A percentile compares a stretch with the other conserved stretches of the same genome.
Conservation (phyloP, 2,113 vertebrate genomes). For the Dermatemys mawii region DNA sequence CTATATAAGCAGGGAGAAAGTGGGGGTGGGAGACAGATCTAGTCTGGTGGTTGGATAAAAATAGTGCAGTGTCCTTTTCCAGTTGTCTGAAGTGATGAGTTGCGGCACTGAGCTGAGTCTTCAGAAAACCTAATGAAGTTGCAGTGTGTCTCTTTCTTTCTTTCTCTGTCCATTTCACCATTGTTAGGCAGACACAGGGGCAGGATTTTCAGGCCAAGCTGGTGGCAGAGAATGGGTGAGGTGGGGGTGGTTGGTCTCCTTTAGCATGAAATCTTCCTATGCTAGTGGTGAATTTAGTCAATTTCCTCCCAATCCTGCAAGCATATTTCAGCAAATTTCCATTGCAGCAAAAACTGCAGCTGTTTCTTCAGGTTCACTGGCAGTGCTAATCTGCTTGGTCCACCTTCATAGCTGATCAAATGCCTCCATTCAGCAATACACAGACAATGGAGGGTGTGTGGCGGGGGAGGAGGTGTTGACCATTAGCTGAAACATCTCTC, state of each 20-base stretch:
- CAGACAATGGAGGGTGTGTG: background rate
- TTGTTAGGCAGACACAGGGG: background rate
- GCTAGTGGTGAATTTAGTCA: background rate
- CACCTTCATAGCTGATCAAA: background rate
- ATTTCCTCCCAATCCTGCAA: background rate
- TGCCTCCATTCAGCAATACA: background rate
- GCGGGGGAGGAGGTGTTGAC: too few relatives aligned
- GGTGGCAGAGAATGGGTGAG: background rate
- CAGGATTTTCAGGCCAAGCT: background rate
- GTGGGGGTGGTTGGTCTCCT: background rate
- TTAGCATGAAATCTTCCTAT: background rate
- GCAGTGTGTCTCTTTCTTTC: background rate
- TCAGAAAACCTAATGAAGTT: background rate
- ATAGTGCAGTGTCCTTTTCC: background rate
- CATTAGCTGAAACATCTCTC: background rate
- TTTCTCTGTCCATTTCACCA: background rate
- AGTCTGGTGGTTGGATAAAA: background rate
- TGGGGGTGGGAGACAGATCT: background rate
- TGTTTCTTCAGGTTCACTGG: background rate
- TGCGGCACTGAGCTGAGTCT: background rate
- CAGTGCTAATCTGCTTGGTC: background rate
- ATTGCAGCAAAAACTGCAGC: background rate
- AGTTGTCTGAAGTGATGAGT: background rate
- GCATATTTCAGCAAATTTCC: background rate
- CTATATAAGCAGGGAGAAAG: background rate